These are phyloP conservation scores for Atta colombica DNA, from an alignment of 1,140 invertebrate species.

Conservation along the genomic window DNA sequence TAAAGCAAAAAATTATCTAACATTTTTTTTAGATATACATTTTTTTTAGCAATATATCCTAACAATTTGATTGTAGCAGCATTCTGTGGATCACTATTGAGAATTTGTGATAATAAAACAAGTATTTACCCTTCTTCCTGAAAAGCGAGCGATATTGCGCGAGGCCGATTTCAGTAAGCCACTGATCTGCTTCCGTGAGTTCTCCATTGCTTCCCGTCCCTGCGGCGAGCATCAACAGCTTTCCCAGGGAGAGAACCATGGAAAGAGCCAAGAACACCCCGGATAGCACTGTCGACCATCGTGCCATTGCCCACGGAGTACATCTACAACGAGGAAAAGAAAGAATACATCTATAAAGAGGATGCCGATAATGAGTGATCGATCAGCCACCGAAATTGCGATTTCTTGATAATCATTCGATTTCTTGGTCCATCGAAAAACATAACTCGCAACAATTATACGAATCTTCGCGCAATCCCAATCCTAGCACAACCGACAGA, in stretches of 20 bases:
- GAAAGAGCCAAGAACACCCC: constrained; percentile 85
- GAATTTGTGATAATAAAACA: not conserved
- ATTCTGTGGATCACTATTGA: not conserved
- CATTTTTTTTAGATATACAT: no score
- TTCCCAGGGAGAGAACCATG: constrained; percentile 85
- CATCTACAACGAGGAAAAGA: constrained; percentile 72
- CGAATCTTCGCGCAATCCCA: not conserved
- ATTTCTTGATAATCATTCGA: not conserved
- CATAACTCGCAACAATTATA: not conserved
- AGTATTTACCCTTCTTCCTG: constrained; percentile 89
- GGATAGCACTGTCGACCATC: constrained; percentile 86
- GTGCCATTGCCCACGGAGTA: constrained; percentile 83
- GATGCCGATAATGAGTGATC: not conserved
- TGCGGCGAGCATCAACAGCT: constrained; percentile 84
- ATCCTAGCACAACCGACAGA: no score
- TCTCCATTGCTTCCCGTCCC: constrained; percentile 86
- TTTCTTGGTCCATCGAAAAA: not conserved
- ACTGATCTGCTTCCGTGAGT: constrained; percentile 89
- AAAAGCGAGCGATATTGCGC: constrained; percentile 90
- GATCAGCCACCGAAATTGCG: not conserved
- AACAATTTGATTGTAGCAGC: no score
- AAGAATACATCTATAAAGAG: constrained; percentile 77
- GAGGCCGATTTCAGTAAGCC: constrained; percentile 91
- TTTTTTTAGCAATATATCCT: no score
- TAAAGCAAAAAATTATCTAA: no score